Conservation (phyloP, 2,888 invertebrate species). For the Argyra leucocephala region DNA sequence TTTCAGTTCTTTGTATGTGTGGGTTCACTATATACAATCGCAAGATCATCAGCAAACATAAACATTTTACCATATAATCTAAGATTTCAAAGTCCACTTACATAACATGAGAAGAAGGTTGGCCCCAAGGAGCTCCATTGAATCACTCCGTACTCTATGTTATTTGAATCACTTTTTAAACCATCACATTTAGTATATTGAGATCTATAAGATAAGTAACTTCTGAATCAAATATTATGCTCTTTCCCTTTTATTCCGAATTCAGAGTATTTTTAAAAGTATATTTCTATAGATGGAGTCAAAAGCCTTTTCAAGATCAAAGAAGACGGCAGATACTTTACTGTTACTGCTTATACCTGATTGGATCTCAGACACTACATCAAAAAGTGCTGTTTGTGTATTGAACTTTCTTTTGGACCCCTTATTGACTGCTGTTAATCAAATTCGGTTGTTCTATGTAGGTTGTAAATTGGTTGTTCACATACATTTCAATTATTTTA, state of each 20-base stretch:
- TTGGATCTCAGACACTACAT: background rate
- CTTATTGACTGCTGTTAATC: background rate
- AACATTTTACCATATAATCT: no score
- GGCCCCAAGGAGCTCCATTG: no score
- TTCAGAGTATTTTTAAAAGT: background rate
- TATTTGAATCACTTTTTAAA: no score
- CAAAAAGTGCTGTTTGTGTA: background rate
- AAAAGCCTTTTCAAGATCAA: background rate
- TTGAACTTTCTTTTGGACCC: background rate
- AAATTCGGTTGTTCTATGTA: background rate
- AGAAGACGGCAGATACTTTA: background rate
- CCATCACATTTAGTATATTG: background rate
- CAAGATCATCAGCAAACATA: no score
- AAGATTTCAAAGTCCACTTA: no score
- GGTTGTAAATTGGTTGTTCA: background rate
- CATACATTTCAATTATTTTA: background rate
- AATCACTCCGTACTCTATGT: background rate
- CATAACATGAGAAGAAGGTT: no score
- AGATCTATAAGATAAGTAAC: background rate
- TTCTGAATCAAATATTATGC: background rate
- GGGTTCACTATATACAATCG: no score
- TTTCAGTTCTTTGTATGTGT: no score
- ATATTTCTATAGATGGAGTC: background rate
- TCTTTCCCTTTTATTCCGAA: background rate
- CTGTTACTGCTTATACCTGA: background rate